Evolutionary conservation across 1,140 invertebrate genomes (phyloP).

Genomic region (Hylyphantes graminicola): DNA sequence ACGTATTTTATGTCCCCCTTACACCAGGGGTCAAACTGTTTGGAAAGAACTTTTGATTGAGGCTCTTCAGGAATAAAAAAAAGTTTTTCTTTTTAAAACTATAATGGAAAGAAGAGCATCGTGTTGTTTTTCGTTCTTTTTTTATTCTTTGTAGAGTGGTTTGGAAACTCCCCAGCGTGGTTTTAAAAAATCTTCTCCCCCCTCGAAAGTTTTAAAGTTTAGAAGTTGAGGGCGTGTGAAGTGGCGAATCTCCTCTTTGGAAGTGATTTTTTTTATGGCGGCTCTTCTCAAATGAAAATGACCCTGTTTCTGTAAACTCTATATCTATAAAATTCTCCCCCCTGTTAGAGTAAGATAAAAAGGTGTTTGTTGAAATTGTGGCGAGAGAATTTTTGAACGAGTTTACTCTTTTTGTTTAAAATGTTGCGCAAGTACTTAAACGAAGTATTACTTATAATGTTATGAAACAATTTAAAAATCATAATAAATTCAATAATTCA

Average conservation of each 20-base stretch:
- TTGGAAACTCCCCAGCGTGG: neutral
- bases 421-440: too few species aligned
- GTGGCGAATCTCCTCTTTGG: constrained; percentile 8
- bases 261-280: constrained; percentile 49
- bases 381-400: too few species aligned
- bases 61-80: constrained; percentile 5
- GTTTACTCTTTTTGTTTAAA: too few species aligned
- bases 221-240: constrained; percentile 44
- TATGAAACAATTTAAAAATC: too few species aligned
- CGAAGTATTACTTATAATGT: too few species aligned
- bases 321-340: too few species aligned
- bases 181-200: constrained; percentile 52
- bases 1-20: constrained; percentile 39
- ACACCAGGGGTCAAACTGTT: constrained; percentile 55
- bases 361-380: too few species aligned
- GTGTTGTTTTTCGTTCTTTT: constrained; percentile 25
- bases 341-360: too few species aligned
- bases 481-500: too few species aligned
- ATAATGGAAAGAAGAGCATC: constrained; percentile 23
- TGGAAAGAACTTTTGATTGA: constrained; percentile 57
- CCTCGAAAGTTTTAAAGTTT: constrained; percentile 55
- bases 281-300: constrained; percentile 46
- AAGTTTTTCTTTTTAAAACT: constrained; percentile 9
- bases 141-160: neutral
- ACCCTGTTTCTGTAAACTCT: neutral